A percentile compares a stretch with the other conserved stretches of the same genome.
These are phyloP conservation scores for Drymodes brunneopygia DNA, from an alignment of 2,113 vertebrate species.

Conservation along the genomic window DNA sequence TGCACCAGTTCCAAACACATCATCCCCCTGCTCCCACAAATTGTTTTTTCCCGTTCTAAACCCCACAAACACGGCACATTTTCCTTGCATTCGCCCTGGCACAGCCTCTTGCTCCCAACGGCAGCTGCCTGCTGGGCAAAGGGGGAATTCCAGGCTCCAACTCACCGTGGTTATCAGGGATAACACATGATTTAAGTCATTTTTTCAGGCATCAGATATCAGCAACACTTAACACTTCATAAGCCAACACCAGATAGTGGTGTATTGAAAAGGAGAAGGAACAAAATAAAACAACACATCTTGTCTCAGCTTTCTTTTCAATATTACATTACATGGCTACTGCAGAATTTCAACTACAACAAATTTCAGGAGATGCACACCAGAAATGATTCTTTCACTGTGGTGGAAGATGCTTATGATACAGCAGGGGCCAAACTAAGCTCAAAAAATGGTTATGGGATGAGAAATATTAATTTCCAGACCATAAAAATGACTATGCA, in stretches of 20 bases:
- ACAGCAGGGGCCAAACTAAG: background rate
- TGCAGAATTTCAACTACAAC: background rate
- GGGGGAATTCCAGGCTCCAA: background rate
- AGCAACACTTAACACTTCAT: background rate
- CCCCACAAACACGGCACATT: rapidly evolving
- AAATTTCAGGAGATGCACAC: background rate
- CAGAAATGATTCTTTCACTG: background rate
- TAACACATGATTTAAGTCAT: rapidly evolving
- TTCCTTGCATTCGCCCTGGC: background rate
- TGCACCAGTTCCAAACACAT: background rate
- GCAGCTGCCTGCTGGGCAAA: too few species aligned
- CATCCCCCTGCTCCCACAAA: too few species aligned
- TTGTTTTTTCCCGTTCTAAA: background rate
- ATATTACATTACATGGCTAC: background rate
- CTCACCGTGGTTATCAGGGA: background rate
- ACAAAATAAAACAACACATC: background rate
- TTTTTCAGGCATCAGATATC: background rate
- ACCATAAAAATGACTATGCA: background rate
- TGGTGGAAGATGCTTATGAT: background rate
- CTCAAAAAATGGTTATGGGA: background rate
- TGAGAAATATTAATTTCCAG: background rate
- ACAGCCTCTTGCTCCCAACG: background rate
- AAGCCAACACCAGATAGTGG: background rate
- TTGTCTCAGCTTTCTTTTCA: background rate
- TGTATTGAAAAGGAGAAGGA: background rate